A percentile compares a stretch with the other conserved stretches of the same genome.
Evolutionary conservation across 2,888 invertebrate species (phyloP).

Genomic region (Gisinianus flammeolus): DNA sequence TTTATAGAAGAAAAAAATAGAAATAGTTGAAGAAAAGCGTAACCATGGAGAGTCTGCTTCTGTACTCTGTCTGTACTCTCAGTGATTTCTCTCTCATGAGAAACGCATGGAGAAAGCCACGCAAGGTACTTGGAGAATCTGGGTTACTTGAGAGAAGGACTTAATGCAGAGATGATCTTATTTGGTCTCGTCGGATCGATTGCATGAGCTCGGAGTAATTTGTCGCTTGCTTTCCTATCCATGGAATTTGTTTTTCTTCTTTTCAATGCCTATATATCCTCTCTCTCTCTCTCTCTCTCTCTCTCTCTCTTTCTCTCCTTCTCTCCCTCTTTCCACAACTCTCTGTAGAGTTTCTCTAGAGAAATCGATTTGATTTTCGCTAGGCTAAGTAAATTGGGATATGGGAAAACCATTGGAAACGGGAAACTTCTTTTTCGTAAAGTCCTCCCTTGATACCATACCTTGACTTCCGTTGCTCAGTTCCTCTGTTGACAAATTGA

Average conservation of each 20-base stretch:
- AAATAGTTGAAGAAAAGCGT: too few species aligned
- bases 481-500: too few species aligned
- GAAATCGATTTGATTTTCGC: slow-evolving; percentile 33
- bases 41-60: too few species aligned
- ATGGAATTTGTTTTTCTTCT: slow-evolving; percentile 33
- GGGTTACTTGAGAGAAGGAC: not conserved
- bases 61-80: too few species aligned
- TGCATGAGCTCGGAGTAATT: slow-evolving; percentile 28
- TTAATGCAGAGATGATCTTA: slow-evolving; percentile 22
- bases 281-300: not conserved
- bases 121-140: slow-evolving; percentile 4
- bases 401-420: not conserved
- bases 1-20: too few species aligned
- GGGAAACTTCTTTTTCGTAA: slow-evolving; percentile 13
- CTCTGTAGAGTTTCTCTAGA: not conserved
- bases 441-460: not conserved
- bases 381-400: slow-evolving; percentile 28
- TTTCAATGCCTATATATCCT: not conserved
- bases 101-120: too few species aligned
- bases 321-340: not conserved
- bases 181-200: slow-evolving; percentile 26
- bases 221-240: slow-evolving; percentile 27
- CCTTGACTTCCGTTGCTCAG: slow-evolving; percentile 20
- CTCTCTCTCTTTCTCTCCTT: not conserved
- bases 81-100: too few species aligned